phyloP scores from a whole-genome alignment of 1,140 invertebrate genomes.

The Bicyclus anynana region DNA sequence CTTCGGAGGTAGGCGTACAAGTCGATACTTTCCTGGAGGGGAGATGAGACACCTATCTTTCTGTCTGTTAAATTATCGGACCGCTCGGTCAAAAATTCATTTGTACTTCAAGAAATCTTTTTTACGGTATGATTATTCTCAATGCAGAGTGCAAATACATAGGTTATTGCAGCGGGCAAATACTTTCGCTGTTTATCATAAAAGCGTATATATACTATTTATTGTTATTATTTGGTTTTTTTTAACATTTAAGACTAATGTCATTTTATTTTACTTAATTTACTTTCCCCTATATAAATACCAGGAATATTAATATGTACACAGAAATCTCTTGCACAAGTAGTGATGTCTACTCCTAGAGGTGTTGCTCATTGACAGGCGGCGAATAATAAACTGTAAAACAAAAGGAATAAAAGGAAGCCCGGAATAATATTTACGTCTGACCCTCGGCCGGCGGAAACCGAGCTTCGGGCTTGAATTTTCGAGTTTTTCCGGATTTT shows the following conservation, averaged over 20 bases:
- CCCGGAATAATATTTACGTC: conserved; percentile 63
- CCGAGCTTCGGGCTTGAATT: conserved; percentile 57
- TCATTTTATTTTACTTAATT: too few relatives aligned
- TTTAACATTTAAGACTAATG: too few relatives aligned
- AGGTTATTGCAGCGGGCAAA: too few relatives aligned
- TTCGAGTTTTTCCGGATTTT: conserved; percentile 56
- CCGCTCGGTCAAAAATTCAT: neutral
- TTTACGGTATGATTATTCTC: too few relatives aligned
- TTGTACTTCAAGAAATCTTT: too few relatives aligned
- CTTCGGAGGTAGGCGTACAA: conserved; percentile 15
- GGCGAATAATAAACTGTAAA: conserved; percentile 60
- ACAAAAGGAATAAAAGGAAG: conserved; percentile 62
- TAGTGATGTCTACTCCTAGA: neutral
- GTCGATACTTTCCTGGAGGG: neutral
- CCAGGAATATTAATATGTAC: too few relatives aligned
- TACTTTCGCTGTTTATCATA: too few relatives aligned
- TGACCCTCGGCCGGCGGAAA: conserved; percentile 48
- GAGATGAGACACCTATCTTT: neutral
- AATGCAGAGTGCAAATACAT: too few relatives aligned
- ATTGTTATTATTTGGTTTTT: too few relatives aligned
- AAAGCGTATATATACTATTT: too few relatives aligned
- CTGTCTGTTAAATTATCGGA: neutral
- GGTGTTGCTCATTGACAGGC: neutral
- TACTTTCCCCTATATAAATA: too few relatives aligned
- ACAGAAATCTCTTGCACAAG: neutral